phyloP scores from a whole-genome alignment of 1,140 invertebrate species.

The Caenorhabditis tropicalis region DNA sequence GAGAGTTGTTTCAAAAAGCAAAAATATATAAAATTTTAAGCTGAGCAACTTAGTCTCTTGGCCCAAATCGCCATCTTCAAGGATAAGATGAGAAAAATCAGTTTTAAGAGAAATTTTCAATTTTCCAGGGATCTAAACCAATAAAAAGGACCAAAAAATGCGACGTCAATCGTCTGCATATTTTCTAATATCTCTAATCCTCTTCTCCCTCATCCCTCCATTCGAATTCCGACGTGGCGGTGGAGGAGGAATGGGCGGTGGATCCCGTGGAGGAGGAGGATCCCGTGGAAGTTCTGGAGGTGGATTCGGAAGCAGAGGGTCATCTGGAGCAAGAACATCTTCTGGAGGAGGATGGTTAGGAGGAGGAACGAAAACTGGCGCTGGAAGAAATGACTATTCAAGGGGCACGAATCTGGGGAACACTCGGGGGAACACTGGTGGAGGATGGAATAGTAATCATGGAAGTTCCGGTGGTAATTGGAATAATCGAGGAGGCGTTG shows the following conservation, averaged over 20 bases:
- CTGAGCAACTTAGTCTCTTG: background rate
- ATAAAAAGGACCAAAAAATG: background rate
- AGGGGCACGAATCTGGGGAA: background rate
- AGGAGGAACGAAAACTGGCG: background rate
- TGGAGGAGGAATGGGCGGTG: constrained; percentile 12
- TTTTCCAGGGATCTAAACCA: background rate
- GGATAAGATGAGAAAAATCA: background rate
- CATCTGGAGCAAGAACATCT: background rate
- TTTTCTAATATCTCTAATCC: constrained; percentile 41
- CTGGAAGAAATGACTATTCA: background rate
- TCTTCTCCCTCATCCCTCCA: constrained; percentile 44
- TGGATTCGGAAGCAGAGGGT: constrained; percentile 27
- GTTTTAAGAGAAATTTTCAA: background rate
- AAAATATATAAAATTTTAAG: background rate
- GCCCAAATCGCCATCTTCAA: no score
- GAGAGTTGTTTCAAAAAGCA: background rate
- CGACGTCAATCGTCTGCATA: background rate
- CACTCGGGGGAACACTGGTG: background rate
- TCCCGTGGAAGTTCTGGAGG: background rate
- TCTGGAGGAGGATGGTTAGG: constrained; percentile 13
- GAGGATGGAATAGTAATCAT: background rate
- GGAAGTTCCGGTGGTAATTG: background rate
- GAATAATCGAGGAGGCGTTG: background rate
- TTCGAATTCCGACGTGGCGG: constrained; percentile 15
- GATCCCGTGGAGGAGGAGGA: constrained; percentile 11